Percentiles rank a stretch among this genome's conserved stretches.
Conservation (phyloP, 2,888 invertebrate species). For the Zeuzera pyrina region DNA sequence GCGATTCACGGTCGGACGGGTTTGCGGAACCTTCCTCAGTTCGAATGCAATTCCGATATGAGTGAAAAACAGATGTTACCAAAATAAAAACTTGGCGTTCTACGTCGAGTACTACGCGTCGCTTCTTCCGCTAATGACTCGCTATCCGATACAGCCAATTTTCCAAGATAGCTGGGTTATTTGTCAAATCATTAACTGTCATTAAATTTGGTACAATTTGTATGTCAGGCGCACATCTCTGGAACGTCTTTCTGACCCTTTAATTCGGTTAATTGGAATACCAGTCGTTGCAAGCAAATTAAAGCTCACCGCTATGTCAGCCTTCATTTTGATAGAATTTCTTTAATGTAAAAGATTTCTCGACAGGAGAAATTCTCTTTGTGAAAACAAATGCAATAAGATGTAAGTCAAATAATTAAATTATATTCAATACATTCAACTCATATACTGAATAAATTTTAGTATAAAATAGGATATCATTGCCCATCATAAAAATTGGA, state of each 20-base stretch:
- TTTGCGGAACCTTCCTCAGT: slow-evolving; percentile 34
- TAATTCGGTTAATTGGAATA: slow-evolving; percentile 14
- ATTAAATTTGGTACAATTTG: slow-evolving; percentile 33
- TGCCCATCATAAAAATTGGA: too few relatives aligned
- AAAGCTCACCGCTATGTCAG: too few relatives aligned
- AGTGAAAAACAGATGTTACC: slow-evolving; percentile 38
- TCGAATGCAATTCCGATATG: slow-evolving; percentile 49
- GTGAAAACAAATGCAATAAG: too few relatives aligned
- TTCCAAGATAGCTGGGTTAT: slow-evolving; percentile 41
- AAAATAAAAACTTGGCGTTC: slow-evolving; percentile 41
- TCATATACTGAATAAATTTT: too few relatives aligned
- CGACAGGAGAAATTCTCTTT: too few relatives aligned
- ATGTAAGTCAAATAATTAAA: too few relatives aligned
- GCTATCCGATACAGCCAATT: slow-evolving; percentile 24
- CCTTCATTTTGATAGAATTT: too few relatives aligned
- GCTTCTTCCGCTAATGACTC: slow-evolving; percentile 52
- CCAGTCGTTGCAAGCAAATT: too few relatives aligned
- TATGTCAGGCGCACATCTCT: slow-evolving; percentile 27
- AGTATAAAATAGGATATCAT: too few relatives aligned
- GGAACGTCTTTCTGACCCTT: slow-evolving; percentile 17
- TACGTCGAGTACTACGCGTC: slow-evolving; percentile 34
- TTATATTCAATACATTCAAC: too few relatives aligned
- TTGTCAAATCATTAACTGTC: slow-evolving; percentile 36
- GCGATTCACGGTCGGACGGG: slow-evolving; percentile 51
- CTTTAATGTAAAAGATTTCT: too few relatives aligned